These are phyloP conservation scores for Sebastes matsubarae DNA, from an alignment of 2,797 vertebrate genomes.

Conservation along the genomic window DNA sequence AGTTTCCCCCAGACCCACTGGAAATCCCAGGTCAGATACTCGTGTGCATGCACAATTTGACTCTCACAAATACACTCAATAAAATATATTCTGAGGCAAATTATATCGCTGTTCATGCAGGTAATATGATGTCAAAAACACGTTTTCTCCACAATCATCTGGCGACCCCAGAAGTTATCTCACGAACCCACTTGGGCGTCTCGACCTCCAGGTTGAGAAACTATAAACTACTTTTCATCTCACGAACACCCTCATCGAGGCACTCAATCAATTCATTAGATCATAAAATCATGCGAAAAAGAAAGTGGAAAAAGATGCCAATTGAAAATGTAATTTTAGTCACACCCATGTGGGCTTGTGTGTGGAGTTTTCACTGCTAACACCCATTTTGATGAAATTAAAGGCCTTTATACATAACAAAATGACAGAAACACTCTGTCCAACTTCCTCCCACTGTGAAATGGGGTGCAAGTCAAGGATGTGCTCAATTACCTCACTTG, in stretches of 20 bases:
- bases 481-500: neutral
- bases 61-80: no score
- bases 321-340: neutral
- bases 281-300: neutral
- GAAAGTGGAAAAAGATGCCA: neutral
- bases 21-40: no score
- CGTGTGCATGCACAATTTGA: no score
- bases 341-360: neutral
- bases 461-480: neutral
- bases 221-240: neutral
- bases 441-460: neutral
- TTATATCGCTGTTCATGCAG: no score
- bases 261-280: neutral
- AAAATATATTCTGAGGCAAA: no score
- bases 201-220: no score
- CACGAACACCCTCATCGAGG: neutral
- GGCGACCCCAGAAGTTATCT: no score
- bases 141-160: no score
- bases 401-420: neutral
- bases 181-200: no score
- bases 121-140: no score
- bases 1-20: no score
- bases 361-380: neutral
- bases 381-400: slow-evolving; percentile 1
- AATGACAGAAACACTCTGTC: neutral